Conservation (phyloP, 2,113 vertebrate genomes). For the Pontoporia blainvillei region DNA sequence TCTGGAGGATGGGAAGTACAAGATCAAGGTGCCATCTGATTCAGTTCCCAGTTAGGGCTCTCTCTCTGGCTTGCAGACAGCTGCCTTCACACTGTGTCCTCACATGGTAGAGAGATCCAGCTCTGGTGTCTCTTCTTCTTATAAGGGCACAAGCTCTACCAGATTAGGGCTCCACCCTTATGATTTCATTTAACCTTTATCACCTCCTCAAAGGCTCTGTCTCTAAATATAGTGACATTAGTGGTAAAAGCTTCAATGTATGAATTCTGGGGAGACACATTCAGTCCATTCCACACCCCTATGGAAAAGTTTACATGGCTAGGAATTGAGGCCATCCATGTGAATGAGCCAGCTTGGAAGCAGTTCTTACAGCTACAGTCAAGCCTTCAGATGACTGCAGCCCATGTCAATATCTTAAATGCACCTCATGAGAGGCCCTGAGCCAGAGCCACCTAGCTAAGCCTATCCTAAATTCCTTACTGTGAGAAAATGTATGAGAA, state of each 20-base stretch:
- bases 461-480: neutral
- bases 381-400: neutral
- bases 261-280: neutral
- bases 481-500: neutral
- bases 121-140: neutral
- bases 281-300: neutral
- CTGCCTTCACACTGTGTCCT: neutral
- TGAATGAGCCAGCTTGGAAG: neutral
- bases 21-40: neutral
- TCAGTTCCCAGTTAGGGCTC: neutral
- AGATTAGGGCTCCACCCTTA: neutral
- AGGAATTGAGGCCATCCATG: neutral
- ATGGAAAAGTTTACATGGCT: neutral
- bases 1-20: neutral
- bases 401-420: neutral
- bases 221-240: neutral
- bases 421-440: neutral
- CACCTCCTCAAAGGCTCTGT: neutral
- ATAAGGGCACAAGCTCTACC: neutral
- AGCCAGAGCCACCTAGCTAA: neutral
- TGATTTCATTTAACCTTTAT: neutral
- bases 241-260: neutral
- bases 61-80: neutral
- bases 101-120: neutral
- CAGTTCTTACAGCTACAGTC: neutral